These are phyloP conservation scores for Stomatorhinus walkeri DNA, from an alignment of 2,797 vertebrate species.

Conservation along the genomic window DNA sequence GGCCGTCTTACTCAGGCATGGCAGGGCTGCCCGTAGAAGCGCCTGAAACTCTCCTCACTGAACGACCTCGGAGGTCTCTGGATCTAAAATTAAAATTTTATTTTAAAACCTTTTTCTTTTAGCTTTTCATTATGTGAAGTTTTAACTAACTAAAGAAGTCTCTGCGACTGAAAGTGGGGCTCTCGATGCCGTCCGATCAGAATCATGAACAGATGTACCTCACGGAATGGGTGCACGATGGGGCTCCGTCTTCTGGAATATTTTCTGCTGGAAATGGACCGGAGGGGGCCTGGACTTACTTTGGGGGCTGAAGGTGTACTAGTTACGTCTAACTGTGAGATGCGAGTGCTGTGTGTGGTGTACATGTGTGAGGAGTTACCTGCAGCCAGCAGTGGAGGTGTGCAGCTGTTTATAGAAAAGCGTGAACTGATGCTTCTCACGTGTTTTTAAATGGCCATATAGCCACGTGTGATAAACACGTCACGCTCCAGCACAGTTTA, in stretches of 20 bases:
- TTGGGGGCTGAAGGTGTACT: neutral
- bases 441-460: neutral
- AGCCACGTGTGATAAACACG: neutral
- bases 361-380: constrained; percentile 3
- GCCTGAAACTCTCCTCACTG: neutral
- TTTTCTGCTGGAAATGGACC: neutral
- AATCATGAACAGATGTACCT: neutral
- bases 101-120: neutral
- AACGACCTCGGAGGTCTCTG: neutral
- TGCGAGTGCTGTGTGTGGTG: constrained; percentile 12
- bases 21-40: neutral
- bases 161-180: neutral
- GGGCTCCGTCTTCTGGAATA: neutral
- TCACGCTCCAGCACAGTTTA: neutral
- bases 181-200: neutral
- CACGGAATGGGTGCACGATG: neutral
- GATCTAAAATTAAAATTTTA: neutral
- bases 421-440: neutral
- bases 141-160: neutral
- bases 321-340: neutral
- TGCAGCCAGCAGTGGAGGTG: neutral
- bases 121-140: neutral
- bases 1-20: neutral
- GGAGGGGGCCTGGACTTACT: neutral
- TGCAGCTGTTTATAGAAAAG: neutral